Percentiles rank a stretch among this genome's conserved stretches.
Evolutionary conservation across 2,113 vertebrate genomes (phyloP).

Genomic region (Saguinus midas): DNA sequence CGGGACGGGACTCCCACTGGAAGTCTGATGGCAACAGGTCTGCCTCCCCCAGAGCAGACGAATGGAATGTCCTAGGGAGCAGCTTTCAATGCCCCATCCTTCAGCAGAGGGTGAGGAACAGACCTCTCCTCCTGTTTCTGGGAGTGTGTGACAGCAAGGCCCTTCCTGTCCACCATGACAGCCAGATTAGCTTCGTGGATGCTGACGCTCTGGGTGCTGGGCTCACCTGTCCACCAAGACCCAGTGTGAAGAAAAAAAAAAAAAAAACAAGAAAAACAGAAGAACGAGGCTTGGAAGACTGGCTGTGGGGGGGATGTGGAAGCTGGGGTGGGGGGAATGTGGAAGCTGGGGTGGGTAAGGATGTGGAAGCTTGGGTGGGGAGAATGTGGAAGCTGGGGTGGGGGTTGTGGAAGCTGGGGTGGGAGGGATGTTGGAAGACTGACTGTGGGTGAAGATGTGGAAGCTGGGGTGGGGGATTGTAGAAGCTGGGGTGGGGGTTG

Average conservation of each 20-base stretch:
- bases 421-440: no score
- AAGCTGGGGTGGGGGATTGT: no score
- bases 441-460: no score
- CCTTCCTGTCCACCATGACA: fast-evolving
- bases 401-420: no score
- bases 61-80: neutral
- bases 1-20: neutral
- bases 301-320: neutral
- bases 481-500: no score
- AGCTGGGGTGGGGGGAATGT: neutral
- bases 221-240: no score
- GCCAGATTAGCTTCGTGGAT: fast-evolving
- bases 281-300: neutral
- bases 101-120: neutral
- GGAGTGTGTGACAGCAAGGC: neutral
- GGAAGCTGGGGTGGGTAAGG: no score
- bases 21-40: neutral
- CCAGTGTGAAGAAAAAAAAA: no score
- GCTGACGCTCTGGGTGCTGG: neutral
- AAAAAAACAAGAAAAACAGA: neutral
- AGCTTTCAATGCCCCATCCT: neutral
- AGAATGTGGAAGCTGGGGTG: no score
- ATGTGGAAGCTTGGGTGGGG: no score
- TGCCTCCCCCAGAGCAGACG: neutral
- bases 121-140: neutral